Conservation (phyloP, 2,113 vertebrate species). For the Columbina picui region DNA sequence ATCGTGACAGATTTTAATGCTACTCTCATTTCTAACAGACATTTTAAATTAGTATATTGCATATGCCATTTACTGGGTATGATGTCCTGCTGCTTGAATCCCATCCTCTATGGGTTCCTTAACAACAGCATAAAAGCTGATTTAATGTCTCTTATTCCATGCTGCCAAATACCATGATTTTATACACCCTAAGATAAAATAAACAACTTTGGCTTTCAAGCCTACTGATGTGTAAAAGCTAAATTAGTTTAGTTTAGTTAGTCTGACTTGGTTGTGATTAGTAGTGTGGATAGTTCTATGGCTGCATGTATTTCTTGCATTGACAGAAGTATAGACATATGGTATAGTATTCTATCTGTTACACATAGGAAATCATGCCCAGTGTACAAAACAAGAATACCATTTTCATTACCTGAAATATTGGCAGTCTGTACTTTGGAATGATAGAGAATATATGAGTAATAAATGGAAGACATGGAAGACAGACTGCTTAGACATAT, state of each 20-base stretch:
- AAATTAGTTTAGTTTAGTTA: slow-evolving; percentile 1
- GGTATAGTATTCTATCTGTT: background rate
- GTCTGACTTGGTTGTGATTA: slow-evolving; percentile 4
- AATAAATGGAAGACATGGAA: background rate
- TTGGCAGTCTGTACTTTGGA: slow-evolving; percentile 29
- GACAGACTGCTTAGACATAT: background rate
- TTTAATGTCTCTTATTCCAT: slow-evolving; percentile 79
- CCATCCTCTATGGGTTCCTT: slow-evolving; percentile 85
- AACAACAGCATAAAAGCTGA: slow-evolving; percentile 86
- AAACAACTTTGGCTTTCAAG: slow-evolving; percentile 11
- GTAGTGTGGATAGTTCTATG: background rate
- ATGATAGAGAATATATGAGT: background rate
- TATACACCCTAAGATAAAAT: slow-evolving; percentile 10
- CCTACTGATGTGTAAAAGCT: background rate
- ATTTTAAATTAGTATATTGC: slow-evolving; percentile 86
- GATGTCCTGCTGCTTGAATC: slow-evolving; percentile 86
- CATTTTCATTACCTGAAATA: slow-evolving; percentile 19
- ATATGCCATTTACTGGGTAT: slow-evolving; percentile 86
- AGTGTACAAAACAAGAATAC: background rate
- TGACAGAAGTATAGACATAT: background rate
- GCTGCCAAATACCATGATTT: slow-evolving; percentile 75
- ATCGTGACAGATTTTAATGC: slow-evolving; percentile 86
- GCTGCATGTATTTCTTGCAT: background rate
- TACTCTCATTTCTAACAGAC: slow-evolving; percentile 83
- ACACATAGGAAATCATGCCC: background rate